Evolutionary conservation across 2,888 invertebrate species (phyloP).

Genomic region (Orthosia gracilis): DNA sequence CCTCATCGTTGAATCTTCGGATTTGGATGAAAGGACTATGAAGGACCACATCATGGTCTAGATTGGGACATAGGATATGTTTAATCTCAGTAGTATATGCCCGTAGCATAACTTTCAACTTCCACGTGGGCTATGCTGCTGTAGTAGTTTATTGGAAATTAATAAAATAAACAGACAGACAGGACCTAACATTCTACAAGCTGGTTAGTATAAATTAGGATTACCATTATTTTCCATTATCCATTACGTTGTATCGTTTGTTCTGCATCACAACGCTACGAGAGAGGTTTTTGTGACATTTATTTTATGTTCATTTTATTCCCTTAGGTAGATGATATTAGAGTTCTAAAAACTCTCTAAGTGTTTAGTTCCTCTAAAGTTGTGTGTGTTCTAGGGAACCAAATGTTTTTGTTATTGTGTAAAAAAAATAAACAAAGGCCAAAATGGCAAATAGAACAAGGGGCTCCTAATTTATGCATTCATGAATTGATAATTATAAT

Average conservation of each 20-base stretch:
- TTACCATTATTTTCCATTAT: conserved; percentile 47
- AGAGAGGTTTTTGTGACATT: conserved; percentile 36
- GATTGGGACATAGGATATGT: too few species aligned
- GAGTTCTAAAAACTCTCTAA: conserved; percentile 2
- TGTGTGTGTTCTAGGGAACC: conserved; percentile 33
- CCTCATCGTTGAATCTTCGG: too few species aligned
- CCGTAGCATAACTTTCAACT: too few species aligned
- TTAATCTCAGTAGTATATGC: too few species aligned
- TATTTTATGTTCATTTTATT: conserved; percentile 57
- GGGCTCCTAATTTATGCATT: too few species aligned
- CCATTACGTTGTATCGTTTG: conserved; percentile 39
- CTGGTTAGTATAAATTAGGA: conserved; percentile 28
- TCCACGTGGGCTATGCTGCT: too few species aligned
- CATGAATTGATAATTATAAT: background rate
- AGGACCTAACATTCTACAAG: background rate
- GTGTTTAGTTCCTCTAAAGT: conserved; percentile 3
- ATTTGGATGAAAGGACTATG: too few species aligned
- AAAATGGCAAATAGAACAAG: too few species aligned
- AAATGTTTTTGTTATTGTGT: background rate
- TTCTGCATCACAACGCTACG: conserved; percentile 40
- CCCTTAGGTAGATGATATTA: conserved; percentile 13
- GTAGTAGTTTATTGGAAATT: too few species aligned
- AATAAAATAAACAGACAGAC: conserved; percentile 10
- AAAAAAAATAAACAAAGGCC: background rate
- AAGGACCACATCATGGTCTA: too few species aligned